Evolutionary conservation across 2,888 invertebrate species (phyloP), one percentile per base, ranked within the genome.

Genomic region (Zelleria hepariella): DNA sequence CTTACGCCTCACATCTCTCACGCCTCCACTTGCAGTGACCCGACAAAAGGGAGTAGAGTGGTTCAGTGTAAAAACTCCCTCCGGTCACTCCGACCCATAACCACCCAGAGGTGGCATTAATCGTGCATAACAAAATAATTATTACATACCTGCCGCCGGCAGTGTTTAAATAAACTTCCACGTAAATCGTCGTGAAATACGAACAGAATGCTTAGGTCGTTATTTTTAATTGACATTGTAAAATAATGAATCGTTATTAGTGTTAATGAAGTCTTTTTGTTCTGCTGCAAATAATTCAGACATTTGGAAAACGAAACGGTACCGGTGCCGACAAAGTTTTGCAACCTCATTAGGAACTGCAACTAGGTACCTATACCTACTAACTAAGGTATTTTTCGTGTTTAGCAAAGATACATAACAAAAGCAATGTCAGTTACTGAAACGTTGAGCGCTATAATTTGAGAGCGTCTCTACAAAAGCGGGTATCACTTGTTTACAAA

Each of bases 41-140:
- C n/a, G n/a, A n/a, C n/a, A n/a, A n/a, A n/a, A n/a, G 32, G 15
- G 32, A 42, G 15, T 42, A 10, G 1, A 2, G 15, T 42, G 4
- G n/a, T 32, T 7, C 10, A 32, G 3, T 32, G 32, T 32, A 32
- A 32, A 32, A 32, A 18, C 8, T 49, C 49, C 18, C 20, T 49
- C 42, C 1, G 49, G 18, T n/a, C 57, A 23, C 20, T 47, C 47
- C 21, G 6, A 15, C 5, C 15, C 56, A 4, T 70, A 67, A 74
- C 72, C 72, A 71, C 68, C 71, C 72, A 65, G 67, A 63, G 67
- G 66, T 66, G 68, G 66, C 69, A 62, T 72, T 74, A 71, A 77
- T 76, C 72, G 71, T 65, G 72, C 72, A 74, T 74, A 75, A 74
- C 75, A 67, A 72, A 74, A 71, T 68, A 70, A 32, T 32, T 7